phyloP scores from a whole-genome alignment of 1,140 invertebrate species.

The Harlomillsia oculata region DNA sequence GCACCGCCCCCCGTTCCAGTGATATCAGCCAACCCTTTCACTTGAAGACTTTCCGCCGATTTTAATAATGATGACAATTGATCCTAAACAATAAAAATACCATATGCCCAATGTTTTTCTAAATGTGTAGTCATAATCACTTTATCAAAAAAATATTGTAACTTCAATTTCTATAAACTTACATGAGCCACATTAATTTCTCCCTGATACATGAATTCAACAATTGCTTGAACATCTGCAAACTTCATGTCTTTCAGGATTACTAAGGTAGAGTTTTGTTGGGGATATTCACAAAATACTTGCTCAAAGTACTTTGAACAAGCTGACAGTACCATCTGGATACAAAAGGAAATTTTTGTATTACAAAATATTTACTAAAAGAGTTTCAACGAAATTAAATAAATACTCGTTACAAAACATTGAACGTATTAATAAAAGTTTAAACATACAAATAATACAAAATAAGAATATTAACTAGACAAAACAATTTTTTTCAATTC shows the following conservation, averaged over 20 bases:
- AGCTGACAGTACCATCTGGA: slow-evolving; percentile 56
- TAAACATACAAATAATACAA: not conserved
- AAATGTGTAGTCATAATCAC: not conserved
- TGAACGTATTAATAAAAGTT: not conserved
- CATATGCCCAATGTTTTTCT: too few species aligned
- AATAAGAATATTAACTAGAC: not conserved
- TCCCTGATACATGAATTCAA: slow-evolving; percentile 91
- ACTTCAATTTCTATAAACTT: slow-evolving; percentile 44
- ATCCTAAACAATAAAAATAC: slow-evolving; percentile 46
- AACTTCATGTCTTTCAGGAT: slow-evolving; percentile 77
- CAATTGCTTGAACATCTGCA: slow-evolving; percentile 70
- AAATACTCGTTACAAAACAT: too few species aligned
- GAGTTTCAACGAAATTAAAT: too few species aligned
- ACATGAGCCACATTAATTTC: slow-evolving; percentile 90
- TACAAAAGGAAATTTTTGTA: too few species aligned
- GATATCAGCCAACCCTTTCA: slow-evolving; percentile 67
- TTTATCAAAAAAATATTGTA: too few species aligned
- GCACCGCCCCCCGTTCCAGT: slow-evolving; percentile 28
- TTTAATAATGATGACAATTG: slow-evolving; percentile 73
- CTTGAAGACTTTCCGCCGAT: slow-evolving; percentile 80
- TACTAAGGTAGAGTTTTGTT: slow-evolving; percentile 66
- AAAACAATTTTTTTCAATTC: not conserved
- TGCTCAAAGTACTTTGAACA: slow-evolving; percentile 83
- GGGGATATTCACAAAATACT: slow-evolving; percentile 77
- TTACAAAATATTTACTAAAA: too few species aligned